Conservation (phyloP, 1,140 invertebrate genomes). For the Marisa cornuarietis region DNA sequence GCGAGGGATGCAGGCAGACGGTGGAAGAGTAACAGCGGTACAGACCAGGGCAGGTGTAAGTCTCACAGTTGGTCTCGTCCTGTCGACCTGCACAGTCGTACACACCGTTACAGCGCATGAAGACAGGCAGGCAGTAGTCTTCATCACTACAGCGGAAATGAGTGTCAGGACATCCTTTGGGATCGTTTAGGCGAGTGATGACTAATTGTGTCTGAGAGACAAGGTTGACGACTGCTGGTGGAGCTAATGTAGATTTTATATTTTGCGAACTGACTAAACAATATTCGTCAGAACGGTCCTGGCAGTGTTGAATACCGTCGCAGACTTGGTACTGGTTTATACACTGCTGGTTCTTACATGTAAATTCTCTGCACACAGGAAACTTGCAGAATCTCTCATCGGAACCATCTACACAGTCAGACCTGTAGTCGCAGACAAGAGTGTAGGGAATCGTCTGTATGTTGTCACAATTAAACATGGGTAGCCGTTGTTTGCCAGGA, state of each 20-base stretch:
- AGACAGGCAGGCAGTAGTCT: slow-evolving; percentile 16
- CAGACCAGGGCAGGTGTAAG: not conserved
- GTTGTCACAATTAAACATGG: not conserved
- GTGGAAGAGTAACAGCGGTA: not conserved
- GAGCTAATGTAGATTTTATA: not conserved
- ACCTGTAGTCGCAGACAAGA: not conserved
- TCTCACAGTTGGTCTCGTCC: not conserved
- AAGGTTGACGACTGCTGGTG: not conserved
- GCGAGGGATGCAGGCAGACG: not conserved
- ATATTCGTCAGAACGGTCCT: not conserved
- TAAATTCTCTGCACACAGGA: not conserved
- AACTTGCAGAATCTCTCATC: not conserved
- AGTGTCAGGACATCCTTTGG: not conserved
- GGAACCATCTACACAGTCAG: not conserved
- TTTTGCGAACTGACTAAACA: not conserved
- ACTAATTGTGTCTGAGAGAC: not conserved
- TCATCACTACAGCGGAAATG: slow-evolving; percentile 11
- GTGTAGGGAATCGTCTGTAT: not conserved
- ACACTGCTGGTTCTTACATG: not conserved
- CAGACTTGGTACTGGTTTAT: not conserved
- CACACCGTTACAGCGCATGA: slow-evolving; percentile 27
- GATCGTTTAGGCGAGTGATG: not conserved
- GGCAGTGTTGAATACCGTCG: not conserved
- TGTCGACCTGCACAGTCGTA: slow-evolving; percentile 17
- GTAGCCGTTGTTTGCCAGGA: too few species aligned